Base-by-base conservation (phyloP, 2,113 vertebrate genomes). In the Upupa epops region DNA sequence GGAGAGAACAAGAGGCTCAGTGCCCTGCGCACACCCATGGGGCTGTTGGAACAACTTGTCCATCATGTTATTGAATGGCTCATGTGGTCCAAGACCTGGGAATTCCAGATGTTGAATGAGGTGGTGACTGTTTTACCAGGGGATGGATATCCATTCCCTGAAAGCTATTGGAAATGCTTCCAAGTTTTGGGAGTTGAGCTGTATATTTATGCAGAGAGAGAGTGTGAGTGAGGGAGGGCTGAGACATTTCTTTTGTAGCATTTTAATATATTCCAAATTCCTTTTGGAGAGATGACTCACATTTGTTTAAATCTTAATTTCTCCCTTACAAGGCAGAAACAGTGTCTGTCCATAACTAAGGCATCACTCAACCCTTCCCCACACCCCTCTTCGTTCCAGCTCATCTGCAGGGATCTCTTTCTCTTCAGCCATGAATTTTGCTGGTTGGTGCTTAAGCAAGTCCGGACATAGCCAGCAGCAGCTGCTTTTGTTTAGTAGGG, bases 311-410 rank as follows among this genome's bases (percentile, higher is more conserved):
- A 84, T 88, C 66, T 86, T 93, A 68, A 84, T 90, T 96, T 96
- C 86, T 96, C 66, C 94, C 96, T 95, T 96, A 95, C 90, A 96
- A 91, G 93, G 96, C 86, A 94, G 83, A 93, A 86, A 88, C 77
- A 75, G 73, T 58, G 20, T 54, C 46, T 55, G 89, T 85, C 81
- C 81, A 21, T 95, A 92, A 84, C 81, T 89, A 78, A 89, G 83
- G 46, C 40, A 84, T 59, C 37, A 28, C 36, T 92, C 71, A 69
- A 79, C 63, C 51, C n/a, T 93, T 93, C 59, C 68, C 42, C 81
- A 76, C 55, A 24, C 32, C 29, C 73, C 37, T 42, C 55, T 73
- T 73, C 55, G 65, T 84, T 94, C 55, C 80, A 90, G 51, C 73
- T 86, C 46, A 76, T 84, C 51, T 78, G 49, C 66, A 65, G 82